Percentiles rank a stretch among this genome's conserved stretches.
Conservation (phyloP, 1,140 invertebrate genomes). For the Cotesia vestalis region DNA sequence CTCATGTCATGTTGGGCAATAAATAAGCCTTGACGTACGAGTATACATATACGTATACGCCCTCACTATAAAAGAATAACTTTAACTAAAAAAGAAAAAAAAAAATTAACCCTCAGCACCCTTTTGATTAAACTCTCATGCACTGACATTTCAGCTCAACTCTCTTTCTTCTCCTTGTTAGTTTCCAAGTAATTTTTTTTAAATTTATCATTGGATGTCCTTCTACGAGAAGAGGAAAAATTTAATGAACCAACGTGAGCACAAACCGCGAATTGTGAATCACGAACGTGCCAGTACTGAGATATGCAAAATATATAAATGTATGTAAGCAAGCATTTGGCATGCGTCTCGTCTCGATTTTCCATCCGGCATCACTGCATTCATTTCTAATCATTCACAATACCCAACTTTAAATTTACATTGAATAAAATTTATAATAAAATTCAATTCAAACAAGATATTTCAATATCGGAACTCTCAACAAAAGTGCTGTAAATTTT, state of each 20-base stretch:
- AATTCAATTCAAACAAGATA: too few relatives aligned
- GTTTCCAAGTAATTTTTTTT: neutral
- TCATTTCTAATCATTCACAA: neutral
- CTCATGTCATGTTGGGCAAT: neutral
- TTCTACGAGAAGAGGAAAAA: neutral
- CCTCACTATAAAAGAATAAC: neutral
- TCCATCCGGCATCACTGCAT: constrained; percentile 22
- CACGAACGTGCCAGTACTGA: neutral
- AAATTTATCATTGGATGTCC: neutral
- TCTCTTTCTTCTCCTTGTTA: neutral
- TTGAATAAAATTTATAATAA: too few relatives aligned
- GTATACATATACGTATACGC: neutral
- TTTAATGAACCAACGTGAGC: neutral
- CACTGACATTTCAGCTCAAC: too few relatives aligned
- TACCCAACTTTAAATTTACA: neutral
- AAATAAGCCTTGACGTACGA: neutral
- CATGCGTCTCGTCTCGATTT: constrained; percentile 23
- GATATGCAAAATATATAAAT: constrained; percentile 13
- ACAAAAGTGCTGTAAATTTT: too few relatives aligned
- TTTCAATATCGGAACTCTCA: too few relatives aligned
- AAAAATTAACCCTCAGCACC: too few relatives aligned
- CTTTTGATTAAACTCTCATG: too few relatives aligned
- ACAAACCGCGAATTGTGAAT: constrained; percentile 25
- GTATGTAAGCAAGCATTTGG: constrained; percentile 10
- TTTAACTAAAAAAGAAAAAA: neutral